A percentile compares a stretch with the other conserved stretches of the same genome.
phyloP scores from a whole-genome alignment of 2,888 invertebrate genomes.

The Trachelus troglodyta region DNA sequence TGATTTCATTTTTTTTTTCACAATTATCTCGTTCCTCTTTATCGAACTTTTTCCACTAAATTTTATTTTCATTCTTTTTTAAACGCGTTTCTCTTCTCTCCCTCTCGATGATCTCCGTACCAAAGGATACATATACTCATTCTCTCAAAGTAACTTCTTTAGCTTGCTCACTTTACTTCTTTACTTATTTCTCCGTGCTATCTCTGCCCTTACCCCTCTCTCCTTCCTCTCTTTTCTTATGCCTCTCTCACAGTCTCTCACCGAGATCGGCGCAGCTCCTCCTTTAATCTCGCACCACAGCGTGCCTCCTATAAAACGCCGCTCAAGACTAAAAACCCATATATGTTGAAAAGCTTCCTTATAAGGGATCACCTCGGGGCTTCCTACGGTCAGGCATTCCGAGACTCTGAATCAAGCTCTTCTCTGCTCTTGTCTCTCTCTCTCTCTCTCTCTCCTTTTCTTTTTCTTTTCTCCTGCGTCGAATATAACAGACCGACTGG shows the following conservation, averaged over 20 bases:
- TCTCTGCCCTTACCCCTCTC: no score
- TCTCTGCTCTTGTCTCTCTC: background rate
- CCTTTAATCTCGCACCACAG: background rate
- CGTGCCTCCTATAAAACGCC: background rate
- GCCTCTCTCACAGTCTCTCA: background rate
- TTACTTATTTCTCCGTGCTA: no score
- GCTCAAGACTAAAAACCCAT: constrained; percentile 43
- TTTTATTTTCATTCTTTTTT: no score
- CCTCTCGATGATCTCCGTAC: no score
- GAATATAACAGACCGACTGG: constrained; percentile 17
- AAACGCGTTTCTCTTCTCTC: no score
- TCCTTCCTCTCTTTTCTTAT: background rate
- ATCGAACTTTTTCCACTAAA: no score
- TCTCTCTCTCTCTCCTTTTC: background rate
- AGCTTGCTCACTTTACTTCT: no score
- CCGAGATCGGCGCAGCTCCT: background rate
- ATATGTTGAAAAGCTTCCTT: constrained; percentile 46
- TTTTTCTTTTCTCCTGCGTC: constrained; percentile 24
- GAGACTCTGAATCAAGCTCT: constrained; percentile 40
- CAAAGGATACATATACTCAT: no score
- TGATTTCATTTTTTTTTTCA: no score
- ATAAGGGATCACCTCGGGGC: constrained; percentile 40
- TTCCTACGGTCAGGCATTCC: constrained; percentile 47
- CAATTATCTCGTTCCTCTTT: no score
- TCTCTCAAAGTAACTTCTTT: no score